These are phyloP conservation scores for Microctonus aethiopoides DNA, from an alignment of 2,888 invertebrate species.

Conservation along the genomic window DNA sequence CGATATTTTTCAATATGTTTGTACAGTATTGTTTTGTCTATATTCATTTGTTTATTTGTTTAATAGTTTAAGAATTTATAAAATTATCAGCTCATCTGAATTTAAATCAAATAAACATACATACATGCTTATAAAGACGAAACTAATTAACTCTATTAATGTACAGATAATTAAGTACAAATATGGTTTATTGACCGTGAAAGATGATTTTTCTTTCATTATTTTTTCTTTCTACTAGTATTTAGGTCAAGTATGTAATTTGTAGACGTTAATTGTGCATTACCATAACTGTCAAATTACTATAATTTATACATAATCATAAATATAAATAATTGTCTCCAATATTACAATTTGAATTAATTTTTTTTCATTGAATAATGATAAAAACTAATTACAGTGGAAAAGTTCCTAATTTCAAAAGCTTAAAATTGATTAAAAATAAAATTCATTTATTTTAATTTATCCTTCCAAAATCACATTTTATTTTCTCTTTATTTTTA, in stretches of 20 bases:
- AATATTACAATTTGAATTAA: not conserved
- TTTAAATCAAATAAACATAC: too few relatives aligned
- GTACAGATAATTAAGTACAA: not conserved
- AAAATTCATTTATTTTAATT: not conserved
- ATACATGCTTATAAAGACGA: too few relatives aligned
- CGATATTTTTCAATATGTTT: too few relatives aligned
- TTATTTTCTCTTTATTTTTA: not conserved
- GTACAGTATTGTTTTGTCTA: too few relatives aligned
- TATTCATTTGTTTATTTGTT: too few relatives aligned
- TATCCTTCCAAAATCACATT: not conserved
- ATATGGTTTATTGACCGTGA: not conserved
- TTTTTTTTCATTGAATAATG: not conserved
- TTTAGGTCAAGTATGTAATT: not conserved
- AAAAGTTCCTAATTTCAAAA: too few relatives aligned
- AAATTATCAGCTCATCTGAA: too few relatives aligned
- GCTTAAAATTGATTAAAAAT: not conserved
- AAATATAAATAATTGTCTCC: not conserved
- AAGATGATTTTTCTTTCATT: not conserved
- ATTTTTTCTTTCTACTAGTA: not conserved
- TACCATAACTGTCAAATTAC: not conserved
- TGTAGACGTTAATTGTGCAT: not conserved
- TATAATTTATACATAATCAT: not conserved
- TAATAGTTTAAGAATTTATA: too few relatives aligned
- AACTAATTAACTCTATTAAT: not conserved
- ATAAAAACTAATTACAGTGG: not conserved